These are phyloP conservation scores for Crypturellus undulatus DNA, from an alignment of 2,113 vertebrate species.

Conservation along the genomic window DNA sequence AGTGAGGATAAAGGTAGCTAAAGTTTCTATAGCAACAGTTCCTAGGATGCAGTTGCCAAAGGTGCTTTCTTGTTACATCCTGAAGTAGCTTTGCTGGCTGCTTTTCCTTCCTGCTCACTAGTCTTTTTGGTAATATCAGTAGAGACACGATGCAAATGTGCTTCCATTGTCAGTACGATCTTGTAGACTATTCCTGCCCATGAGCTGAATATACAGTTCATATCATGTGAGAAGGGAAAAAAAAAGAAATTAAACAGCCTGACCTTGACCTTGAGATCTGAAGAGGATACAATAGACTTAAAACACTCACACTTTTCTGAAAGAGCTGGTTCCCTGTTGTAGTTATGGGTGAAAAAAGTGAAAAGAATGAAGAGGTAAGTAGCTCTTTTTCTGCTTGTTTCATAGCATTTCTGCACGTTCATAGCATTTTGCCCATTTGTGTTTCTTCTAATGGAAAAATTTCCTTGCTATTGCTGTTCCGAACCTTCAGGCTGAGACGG, in stretches of 20 bases:
- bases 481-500: background rate
- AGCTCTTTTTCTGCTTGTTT: background rate
- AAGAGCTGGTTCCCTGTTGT: background rate
- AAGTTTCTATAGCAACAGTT: slow-evolving; percentile 82
- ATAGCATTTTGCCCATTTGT: background rate
- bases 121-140: slow-evolving; percentile 46
- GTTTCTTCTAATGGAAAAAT: slow-evolving; percentile 25
- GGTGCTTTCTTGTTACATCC: slow-evolving; percentile 74
- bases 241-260: background rate
- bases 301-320: background rate
- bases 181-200: background rate
- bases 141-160: slow-evolving; percentile 49
- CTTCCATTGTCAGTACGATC: background rate
- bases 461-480: background rate
- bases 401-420: background rate
- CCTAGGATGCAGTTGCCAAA: slow-evolving; percentile 80
- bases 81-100: slow-evolving; percentile 62
- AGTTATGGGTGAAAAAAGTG: background rate
- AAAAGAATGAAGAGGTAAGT: background rate
- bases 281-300: background rate
- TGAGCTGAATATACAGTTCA: background rate
- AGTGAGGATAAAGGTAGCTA: slow-evolving; percentile 71
- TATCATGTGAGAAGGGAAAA: background rate
- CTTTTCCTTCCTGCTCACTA: slow-evolving; percentile 67
- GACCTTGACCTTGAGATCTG: slow-evolving; percentile 34